Evolutionary conservation across 2,113 vertebrate genomes (phyloP).

Genomic region (Ancistrus triradiatus): DNA sequence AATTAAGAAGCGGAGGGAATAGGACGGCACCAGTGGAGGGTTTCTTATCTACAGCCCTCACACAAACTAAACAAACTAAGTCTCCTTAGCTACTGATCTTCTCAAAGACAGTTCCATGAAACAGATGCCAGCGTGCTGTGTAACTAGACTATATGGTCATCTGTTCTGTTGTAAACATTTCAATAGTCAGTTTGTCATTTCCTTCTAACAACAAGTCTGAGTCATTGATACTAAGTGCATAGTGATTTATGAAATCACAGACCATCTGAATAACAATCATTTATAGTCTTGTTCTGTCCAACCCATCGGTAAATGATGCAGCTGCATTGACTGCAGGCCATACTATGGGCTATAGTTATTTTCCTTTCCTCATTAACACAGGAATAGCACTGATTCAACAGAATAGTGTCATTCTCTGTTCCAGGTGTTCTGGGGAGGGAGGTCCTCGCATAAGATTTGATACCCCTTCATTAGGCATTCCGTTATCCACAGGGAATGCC

Average conservation of each 20-base stretch:
- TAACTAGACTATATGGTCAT: slow-evolving; percentile 15
- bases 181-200: slow-evolving; percentile 17
- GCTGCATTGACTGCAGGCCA: slow-evolving; percentile 53
- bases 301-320: slow-evolving; percentile 52
- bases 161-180: slow-evolving; percentile 40
- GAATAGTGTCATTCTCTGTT: slow-evolving; percentile 39
- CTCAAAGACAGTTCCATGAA: slow-evolving; percentile 5
- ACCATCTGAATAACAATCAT: slow-evolving; percentile 61
- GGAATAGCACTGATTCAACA: slow-evolving; percentile 55
- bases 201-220: slow-evolving; percentile 26
- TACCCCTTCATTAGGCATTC: slow-evolving; percentile 73
- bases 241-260: slow-evolving; percentile 39
- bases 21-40: slow-evolving; percentile 3
- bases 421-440: slow-evolving; percentile 68
- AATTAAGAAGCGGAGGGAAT: slow-evolving; percentile 4
- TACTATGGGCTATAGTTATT: slow-evolving; percentile 20
- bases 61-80: slow-evolving; percentile 9
- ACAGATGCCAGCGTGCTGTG: slow-evolving; percentile 21
- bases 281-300: slow-evolving; percentile 52
- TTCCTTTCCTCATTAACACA: slow-evolving; percentile 59
- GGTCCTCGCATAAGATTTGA: slow-evolving; percentile 43
- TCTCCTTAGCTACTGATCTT: slow-evolving; percentile 10
- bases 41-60: slow-evolving; percentile 1
- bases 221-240: slow-evolving; percentile 30
- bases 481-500: slow-evolving; percentile 49